Evolutionary conservation across 1,140 invertebrate genomes (phyloP), one percentile per base, ranked within the genome.

Genomic region (Heterodera schachtii): DNA sequence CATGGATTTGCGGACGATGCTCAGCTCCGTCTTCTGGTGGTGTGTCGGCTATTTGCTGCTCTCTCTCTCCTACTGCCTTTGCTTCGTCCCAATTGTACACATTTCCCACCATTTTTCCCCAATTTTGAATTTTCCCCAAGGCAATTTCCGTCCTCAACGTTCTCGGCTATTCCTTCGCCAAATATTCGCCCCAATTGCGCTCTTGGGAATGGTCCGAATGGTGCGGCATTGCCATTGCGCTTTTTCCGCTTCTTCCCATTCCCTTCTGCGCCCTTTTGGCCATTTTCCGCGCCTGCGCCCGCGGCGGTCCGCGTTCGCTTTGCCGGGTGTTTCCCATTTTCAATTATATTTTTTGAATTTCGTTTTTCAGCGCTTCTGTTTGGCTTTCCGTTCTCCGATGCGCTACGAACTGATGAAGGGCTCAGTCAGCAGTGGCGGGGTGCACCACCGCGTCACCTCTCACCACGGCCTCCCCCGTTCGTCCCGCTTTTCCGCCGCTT

Each of bases 211-310:
- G 83, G 60, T 84, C 82, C 64, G 89, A 89, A 75, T 78, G 77
- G 77, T 66, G 44, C 46, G 89, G 88, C 69, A 67, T 78, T 19
- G 84, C 84, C 5, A 83, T 90, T 47, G 88, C 88, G 3, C 47
- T 87, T 41, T 75, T 89, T 13, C 88, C 88, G 9, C 75, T 89
- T 31, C 70, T 89, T 0, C 88, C 88, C 19, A 90, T 89, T 80
- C 86, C 87, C 8, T 52, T 89, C 5, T 89, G 85, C 41, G 80
- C 83, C 57, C 66, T 90, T 41, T 74, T 76, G 64, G 82, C 83
- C 13, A 79, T 90, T 52, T 81, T 81, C 41, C 71, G 80, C n/a
- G 84, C 78, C 31, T 90, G 87, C 64, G 83, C 82, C 41, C 79
- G 85, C 46, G 21, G 81, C 19, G 73, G 31, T 31, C 31, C 75